phyloP scores from a whole-genome alignment of 2,113 vertebrate species.

The Sakesphorus luctuosus region DNA sequence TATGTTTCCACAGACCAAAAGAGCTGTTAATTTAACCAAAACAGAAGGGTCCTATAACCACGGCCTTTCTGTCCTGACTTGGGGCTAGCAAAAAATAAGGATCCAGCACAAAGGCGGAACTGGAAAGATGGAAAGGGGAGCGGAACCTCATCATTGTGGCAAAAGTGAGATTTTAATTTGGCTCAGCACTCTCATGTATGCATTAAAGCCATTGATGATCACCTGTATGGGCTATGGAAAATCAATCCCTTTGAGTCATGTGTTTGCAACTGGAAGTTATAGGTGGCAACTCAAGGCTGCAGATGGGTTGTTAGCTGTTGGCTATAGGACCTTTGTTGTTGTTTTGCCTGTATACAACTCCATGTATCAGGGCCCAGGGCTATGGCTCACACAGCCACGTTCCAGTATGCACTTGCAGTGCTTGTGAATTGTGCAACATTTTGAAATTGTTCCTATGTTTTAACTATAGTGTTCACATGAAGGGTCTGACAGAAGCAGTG shows the following conservation, averaged over 20 bases:
- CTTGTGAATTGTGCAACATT: not conserved
- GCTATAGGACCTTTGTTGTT: not conserved
- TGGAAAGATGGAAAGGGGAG: not conserved
- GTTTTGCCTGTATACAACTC: not conserved
- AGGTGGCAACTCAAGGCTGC: not conserved
- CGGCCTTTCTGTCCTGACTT: not conserved
- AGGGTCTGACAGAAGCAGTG: not conserved
- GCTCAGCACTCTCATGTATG: accelerated
- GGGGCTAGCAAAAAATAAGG: not conserved
- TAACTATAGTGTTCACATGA: not conserved
- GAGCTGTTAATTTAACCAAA: not conserved
- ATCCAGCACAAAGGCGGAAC: not conserved
- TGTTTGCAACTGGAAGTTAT: not conserved
- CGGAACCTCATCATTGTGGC: not conserved
- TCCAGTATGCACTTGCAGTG: not conserved
- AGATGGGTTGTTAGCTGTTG: not conserved
- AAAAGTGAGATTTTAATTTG: not conserved
- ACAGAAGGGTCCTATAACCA: not conserved
- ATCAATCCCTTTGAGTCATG: accelerated
- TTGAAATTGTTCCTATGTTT: not conserved
- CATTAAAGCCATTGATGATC: not conserved
- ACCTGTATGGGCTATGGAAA: not conserved
- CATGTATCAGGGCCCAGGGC: accelerated
- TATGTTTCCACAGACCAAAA: not conserved
- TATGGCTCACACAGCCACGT: not conserved